Evolutionary conservation across 2,888 invertebrate species (phyloP), one percentile per base, ranked within the genome.

Genomic region (Fragum sueziense): DNA sequence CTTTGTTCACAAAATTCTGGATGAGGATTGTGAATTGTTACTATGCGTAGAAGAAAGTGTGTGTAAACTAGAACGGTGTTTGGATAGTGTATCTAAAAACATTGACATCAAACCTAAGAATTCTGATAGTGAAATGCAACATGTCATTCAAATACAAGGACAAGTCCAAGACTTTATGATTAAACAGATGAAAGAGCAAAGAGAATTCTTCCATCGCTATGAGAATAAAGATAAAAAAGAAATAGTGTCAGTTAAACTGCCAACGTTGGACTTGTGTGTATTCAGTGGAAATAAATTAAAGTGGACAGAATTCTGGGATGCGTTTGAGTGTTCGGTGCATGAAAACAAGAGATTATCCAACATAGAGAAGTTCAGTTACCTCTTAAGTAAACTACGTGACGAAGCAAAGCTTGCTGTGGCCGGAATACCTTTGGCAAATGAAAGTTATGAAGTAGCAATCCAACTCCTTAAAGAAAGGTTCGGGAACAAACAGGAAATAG

Each of bases 251-350:
- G 73, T 78, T 20, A 78, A 69, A 47, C 47, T 78, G 20, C 73
- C 74, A n/a, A 61, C 72, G 33, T 33, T 78, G 9, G 65, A 78
- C 9, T 61, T 78, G n/a, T 27, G 34, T 1, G 1, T 51, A 11
- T 73, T 78, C 22, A 54, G 31, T 68, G 70, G 78, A 9, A 31
- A 78, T 52, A 78, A 73, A 70, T 37, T 61, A 27, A 73, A 70
- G 31, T 78, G 78, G 69, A 34, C 25, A 20, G 78, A 69, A 34
- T 74, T 78, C 41, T 70, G n/a, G n/a, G n/a, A n/a, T n/a, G n/a
- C n/a, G n/a, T n/a, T n/a, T n/a, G n/a, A n/a, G n/a, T n/a, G n/a
- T n/a, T n/a, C n/a, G n/a, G n/a, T n/a, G n/a, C n/a, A n/a, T n/a
- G n/a, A n/a, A n/a, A n/a, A n/a, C n/a, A n/a, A n/a, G n/a, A n/a